These are phyloP conservation scores for Melanotaenia parkinsoni DNA, from an alignment of 2,797 vertebrate species.

Conservation along the genomic window DNA sequence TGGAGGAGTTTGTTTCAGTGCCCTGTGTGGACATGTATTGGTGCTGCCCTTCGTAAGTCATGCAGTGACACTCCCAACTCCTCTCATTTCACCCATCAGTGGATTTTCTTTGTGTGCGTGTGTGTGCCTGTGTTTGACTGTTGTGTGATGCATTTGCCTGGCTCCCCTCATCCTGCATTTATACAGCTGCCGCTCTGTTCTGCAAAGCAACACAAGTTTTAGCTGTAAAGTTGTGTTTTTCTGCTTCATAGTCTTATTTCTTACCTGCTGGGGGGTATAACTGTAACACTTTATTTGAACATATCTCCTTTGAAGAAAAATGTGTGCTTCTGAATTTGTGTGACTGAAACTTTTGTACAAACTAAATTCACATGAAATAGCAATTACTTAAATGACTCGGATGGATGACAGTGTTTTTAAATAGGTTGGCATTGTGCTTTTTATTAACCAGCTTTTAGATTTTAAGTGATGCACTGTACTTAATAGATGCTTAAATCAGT, in stretches of 20 bases:
- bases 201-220: constrained; percentile 35
- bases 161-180: constrained; percentile 49
- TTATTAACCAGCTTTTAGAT: background rate
- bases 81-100: constrained; percentile 77
- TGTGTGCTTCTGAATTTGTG: background rate
- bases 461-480: background rate
- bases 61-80: constrained; percentile 63
- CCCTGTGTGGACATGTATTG: constrained; percentile 44
- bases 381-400: background rate
- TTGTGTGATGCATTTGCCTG: constrained; percentile 24
- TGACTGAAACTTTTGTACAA: background rate
- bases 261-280: background rate
- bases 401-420: background rate
- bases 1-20: constrained; percentile 41
- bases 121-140: constrained; percentile 22
- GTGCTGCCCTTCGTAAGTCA: constrained; percentile 44
- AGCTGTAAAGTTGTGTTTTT: constrained; percentile 22
- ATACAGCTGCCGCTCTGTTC: constrained; percentile 34
- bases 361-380: background rate
- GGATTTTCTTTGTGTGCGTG: constrained; percentile 42
- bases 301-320: background rate
- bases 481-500: background rate
- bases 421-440: background rate
- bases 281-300: background rate
- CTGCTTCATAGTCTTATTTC: background rate